phyloP scores from a whole-genome alignment of 2,113 vertebrate species.

The Orycteropus afer region DNA sequence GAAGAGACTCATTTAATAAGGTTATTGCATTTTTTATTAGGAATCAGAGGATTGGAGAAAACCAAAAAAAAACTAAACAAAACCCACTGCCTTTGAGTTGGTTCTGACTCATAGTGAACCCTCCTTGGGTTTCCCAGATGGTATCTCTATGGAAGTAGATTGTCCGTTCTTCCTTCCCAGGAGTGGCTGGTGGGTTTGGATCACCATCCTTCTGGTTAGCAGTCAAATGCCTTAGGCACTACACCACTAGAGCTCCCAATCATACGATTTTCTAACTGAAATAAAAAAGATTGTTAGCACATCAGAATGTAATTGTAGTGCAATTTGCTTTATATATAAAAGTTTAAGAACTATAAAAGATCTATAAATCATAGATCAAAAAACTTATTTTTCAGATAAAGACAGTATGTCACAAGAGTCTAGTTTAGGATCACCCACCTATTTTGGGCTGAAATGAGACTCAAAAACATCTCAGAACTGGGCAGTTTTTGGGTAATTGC shows the following conservation, averaged over 20 bases:
- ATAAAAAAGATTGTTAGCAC: neutral
- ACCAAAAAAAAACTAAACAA: too few species aligned
- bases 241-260: too few species aligned
- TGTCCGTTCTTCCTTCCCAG: too few species aligned
- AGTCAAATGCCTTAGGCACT: too few species aligned
- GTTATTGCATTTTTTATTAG: neutral
- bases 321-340: neutral
- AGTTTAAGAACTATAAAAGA: neutral
- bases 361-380: neutral
- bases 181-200: too few species aligned
- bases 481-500: neutral
- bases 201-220: too few species aligned
- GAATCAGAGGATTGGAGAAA: too few species aligned
- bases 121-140: too few species aligned
- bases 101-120: too few species aligned
- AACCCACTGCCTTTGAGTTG: too few species aligned
- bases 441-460: neutral
- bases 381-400: neutral
- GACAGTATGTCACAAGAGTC: neutral
- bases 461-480: neutral
- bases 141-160: too few species aligned
- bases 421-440: neutral
- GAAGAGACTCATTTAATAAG: neutral
- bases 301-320: neutral
- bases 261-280: neutral